Evolutionary conservation across 1,140 invertebrate genomes (phyloP).

Genomic region (Caligus rogercresseyi): DNA sequence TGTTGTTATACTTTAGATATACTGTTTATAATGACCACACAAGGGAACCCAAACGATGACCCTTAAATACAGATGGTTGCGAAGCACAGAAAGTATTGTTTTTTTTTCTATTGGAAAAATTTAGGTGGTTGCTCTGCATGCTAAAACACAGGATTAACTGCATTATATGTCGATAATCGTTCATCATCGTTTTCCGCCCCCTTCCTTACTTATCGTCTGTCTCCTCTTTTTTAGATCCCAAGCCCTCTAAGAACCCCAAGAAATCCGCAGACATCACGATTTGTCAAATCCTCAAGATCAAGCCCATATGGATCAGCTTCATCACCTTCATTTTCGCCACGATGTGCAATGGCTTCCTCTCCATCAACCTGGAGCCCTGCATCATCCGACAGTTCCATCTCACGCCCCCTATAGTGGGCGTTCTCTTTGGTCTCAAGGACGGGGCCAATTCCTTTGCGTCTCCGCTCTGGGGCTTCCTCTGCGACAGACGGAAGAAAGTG

Average conservation of each 20-base stretch:
- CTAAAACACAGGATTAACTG: no score
- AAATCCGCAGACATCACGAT: slow-evolving; percentile 6
- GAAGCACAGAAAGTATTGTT: no score
- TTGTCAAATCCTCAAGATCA: slow-evolving; percentile 24
- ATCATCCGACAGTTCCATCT: slow-evolving; percentile 24
- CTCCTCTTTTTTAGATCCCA: neutral
- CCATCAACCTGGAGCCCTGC: slow-evolving; percentile 27
- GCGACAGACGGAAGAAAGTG: slow-evolving; percentile 23
- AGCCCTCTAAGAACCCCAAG: neutral
- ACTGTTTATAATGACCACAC: no score
- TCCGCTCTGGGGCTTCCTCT: slow-evolving; percentile 27
- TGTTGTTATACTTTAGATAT: no score
- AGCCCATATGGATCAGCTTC: slow-evolving; percentile 26
- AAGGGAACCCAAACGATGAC: no score
- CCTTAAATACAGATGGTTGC: no score
- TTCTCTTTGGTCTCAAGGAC: slow-evolving; percentile 28
- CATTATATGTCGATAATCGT: no score
- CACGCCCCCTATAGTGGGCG: slow-evolving; percentile 24
- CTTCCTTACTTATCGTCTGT: no score
- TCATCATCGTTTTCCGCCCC: no score
- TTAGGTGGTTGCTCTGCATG: no score
- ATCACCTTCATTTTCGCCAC: slow-evolving; percentile 27
- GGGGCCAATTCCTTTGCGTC: slow-evolving; percentile 27
- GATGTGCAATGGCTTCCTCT: slow-evolving; percentile 28
- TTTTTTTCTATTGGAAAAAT: no score